These are phyloP conservation scores for Umimayanthus kanabou DNA, from an alignment of 92 coral and sea anemone genomes.

Conservation along the genomic window DNA sequence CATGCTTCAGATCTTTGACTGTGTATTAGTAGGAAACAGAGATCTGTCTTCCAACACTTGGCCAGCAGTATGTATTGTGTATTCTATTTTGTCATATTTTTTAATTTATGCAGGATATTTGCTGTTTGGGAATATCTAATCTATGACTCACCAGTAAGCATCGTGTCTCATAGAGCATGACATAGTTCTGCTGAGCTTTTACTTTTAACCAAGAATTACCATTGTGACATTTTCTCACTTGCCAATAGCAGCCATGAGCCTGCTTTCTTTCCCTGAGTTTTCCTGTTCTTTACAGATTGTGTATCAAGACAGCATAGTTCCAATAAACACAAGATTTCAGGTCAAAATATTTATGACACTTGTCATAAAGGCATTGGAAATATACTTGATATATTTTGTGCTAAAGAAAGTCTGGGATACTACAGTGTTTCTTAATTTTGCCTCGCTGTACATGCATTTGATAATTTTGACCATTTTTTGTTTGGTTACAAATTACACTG, in stretches of 20 bases:
- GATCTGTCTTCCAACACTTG: background rate
- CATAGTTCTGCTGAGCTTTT: background rate
- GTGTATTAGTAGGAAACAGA: background rate
- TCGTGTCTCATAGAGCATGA: background rate
- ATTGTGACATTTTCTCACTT: background rate
- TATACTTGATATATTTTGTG: no score
- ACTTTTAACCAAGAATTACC: background rate
- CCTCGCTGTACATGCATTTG: no score
- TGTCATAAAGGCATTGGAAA: background rate
- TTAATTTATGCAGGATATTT: background rate
- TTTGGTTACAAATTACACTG: no score
- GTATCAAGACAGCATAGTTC: background rate
- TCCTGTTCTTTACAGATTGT: background rate
- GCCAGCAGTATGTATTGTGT: slow-evolving; percentile 20
- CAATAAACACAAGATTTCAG: no score
- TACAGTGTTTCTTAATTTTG: no score
- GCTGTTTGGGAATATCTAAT: background rate
- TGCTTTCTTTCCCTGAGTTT: background rate
- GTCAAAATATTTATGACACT: no score
- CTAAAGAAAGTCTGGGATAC: no score
- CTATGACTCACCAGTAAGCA: background rate
- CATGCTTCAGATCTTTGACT: background rate
- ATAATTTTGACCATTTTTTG: no score
- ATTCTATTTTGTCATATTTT: background rate
- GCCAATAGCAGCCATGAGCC: background rate